These are phyloP conservation scores for Rhamphomyia laevipes DNA, from an alignment of 2,888 invertebrate species.

Conservation along the genomic window DNA sequence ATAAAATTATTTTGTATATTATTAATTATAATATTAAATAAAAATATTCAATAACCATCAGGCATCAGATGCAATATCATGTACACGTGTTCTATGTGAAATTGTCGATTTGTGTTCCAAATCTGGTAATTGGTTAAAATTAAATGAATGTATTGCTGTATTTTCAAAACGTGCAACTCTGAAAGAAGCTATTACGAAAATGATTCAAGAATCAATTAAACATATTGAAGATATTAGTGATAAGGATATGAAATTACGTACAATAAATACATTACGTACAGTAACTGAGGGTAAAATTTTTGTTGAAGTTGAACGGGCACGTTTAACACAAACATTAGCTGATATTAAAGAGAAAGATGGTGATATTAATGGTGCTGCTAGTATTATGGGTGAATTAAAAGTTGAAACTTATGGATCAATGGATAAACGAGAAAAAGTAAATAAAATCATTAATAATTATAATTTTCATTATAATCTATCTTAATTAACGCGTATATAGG, in stretches of 20 bases:
- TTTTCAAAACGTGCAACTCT: constrained; percentile 78
- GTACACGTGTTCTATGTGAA: constrained; percentile 60
- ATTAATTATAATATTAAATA: background rate
- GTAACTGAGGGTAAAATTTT: constrained; percentile 96
- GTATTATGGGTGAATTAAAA: constrained; percentile 78
- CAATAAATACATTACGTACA: constrained; percentile 79
- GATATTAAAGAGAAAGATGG: constrained; percentile 65
- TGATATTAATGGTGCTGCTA: constrained; percentile 73
- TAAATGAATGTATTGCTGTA: constrained; percentile 81
- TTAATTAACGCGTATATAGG: no score
- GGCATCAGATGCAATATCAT: constrained; percentile 57
- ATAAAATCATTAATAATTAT: background rate
- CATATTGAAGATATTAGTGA: constrained; percentile 79
- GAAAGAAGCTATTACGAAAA: constrained; percentile 80
- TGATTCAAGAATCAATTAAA: constrained; percentile 75
- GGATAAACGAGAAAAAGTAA: constrained; percentile 79
- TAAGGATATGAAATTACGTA: constrained; percentile 70
- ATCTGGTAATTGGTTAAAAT: constrained; percentile 72
- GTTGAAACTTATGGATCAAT: constrained; percentile 89
- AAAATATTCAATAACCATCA: constrained; percentile 34
- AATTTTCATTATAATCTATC: background rate
- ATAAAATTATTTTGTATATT: background rate
- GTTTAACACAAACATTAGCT: constrained; percentile 74
- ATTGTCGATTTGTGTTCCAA: constrained; percentile 79
- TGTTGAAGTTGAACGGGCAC: constrained; percentile 89